Evolutionary conservation across 2,888 invertebrate genomes (phyloP).

Genomic region (Acleris laterana): DNA sequence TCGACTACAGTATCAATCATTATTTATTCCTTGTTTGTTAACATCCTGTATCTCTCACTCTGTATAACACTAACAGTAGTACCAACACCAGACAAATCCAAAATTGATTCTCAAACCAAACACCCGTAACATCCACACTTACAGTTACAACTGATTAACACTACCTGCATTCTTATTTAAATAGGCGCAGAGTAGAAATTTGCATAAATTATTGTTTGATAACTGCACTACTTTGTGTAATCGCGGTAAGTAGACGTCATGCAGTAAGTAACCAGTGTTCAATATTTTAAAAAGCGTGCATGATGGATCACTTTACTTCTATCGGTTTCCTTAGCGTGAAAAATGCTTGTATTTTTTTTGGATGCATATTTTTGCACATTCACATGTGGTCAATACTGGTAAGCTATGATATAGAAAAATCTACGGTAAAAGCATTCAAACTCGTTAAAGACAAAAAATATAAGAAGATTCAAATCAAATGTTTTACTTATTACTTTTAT

Average conservation of each 20-base stretch:
- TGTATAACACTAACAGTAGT: not conserved
- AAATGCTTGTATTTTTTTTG: too few species aligned
- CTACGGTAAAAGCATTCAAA: too few species aligned
- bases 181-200: not conserved
- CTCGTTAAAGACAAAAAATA: too few species aligned
- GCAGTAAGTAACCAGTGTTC: slow-evolving; percentile 17
- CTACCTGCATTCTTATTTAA: not conserved
- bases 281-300: slow-evolving; percentile 31
- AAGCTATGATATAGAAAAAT: too few species aligned
- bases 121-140: not conserved
- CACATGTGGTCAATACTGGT: too few species aligned
- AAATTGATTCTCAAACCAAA: slow-evolving; percentile 25
- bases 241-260: slow-evolving; percentile 9
- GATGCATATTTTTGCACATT: too few species aligned
- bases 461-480: too few species aligned
- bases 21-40: too few species aligned
- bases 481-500: too few species aligned
- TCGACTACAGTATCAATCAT: too few species aligned
- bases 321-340: too few species aligned
- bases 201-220: not conserved
- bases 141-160: not conserved
- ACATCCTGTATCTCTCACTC: too few species aligned
- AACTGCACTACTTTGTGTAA: not conserved
- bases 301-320: slow-evolving; percentile 6
- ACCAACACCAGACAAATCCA: slow-evolving; percentile 1